Evolutionary conservation across 1,140 invertebrate species (phyloP), one percentile per base, ranked within the genome.

Genomic region (Drosophila tristis): DNA sequence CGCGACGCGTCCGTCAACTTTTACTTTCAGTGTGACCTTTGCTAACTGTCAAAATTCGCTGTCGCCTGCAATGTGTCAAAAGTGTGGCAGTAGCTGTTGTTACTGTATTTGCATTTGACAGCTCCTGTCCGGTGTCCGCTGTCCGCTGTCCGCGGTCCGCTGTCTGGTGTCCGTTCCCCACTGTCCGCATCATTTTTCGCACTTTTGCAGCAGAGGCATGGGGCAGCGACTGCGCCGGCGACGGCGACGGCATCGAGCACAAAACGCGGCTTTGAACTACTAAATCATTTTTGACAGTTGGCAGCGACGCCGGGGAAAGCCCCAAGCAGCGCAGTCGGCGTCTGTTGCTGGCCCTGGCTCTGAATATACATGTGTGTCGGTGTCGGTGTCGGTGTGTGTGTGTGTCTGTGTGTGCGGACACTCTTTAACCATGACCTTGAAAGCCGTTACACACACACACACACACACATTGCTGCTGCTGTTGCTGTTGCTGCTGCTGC

Each of bases 241-340:
- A 13, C 35, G 11, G 4, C 35, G 4, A 13, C 11, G 11, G 35
- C 35, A 39, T 39, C 35, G 35, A 39, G 44, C 80, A 87, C 75
- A 74, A 87, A 87, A 87, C 84, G 85, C 80, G 85, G 85, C 84
- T 89, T 89, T 89, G 85, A 89, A 84, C 84, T 90, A 89, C 85
- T 89, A 89, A 89, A 89, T 89, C 84, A 89, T 89, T 89, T 89
- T 89, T 89, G 84, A 89, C 84, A 89, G 84, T 87, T 87, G 71
- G 79, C 82, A 73, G 81, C 84, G 76, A 80, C 77, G 80, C 58
- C 67, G 85, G 80, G 86, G 85, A 90, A 90, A 90, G 86, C 85
- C 85, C 80, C 78, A 74, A 74, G 61, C 77, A 74, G 74, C 64
- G 60, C 85, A 65, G 63, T 45, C 74, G 42, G 58, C 67, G 71